These are phyloP conservation scores for Ispidina picta DNA, from an alignment of 2,797 vertebrate species.

Conservation along the genomic window DNA sequence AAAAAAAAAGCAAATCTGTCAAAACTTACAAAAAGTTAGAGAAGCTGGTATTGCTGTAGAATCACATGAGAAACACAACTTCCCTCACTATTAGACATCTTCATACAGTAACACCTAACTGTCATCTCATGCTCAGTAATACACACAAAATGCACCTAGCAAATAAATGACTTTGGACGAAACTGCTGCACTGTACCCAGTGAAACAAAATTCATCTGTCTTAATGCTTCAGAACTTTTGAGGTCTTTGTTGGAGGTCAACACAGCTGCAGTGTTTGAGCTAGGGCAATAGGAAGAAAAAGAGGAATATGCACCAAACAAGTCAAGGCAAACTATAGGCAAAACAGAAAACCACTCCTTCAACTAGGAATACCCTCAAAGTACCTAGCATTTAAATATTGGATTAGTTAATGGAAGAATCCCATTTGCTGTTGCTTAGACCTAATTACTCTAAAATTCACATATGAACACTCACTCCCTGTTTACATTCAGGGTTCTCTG, in stretches of 20 bases:
- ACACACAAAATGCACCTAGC: background rate
- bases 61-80: background rate
- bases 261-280: background rate
- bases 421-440: background rate
- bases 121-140: background rate
- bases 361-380: rapidly evolving
- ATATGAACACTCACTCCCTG: background rate
- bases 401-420: background rate
- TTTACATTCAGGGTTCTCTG: background rate
- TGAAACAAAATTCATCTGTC: background rate
- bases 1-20: background rate
- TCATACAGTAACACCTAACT: background rate
- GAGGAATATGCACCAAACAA: background rate
- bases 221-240: background rate
- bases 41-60: background rate
- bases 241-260: background rate
- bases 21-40: background rate
- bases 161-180: background rate
- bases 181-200: background rate
- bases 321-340: background rate
- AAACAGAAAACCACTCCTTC: background rate
- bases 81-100: background rate
- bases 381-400: background rate
- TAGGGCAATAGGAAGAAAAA: background rate
- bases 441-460: background rate